A percentile compares a stretch with the other conserved stretches of the same genome.
Evolutionary conservation across 2,113 vertebrate species (phyloP).

Genomic region (Empidonax traillii): DNA sequence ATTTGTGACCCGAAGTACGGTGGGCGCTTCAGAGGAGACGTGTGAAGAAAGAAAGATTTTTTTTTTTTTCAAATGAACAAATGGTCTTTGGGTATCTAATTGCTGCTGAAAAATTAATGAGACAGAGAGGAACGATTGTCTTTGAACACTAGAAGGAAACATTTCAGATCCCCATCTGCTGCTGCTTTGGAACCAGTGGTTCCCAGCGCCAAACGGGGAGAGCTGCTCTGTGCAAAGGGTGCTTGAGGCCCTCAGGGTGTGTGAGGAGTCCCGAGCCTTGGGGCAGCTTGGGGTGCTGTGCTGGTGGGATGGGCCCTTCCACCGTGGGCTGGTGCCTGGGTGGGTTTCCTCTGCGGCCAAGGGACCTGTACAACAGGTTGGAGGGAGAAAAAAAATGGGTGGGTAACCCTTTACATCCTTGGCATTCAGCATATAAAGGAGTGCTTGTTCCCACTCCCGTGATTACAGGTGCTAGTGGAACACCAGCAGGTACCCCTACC

Average conservation of each 20-base stretch:
- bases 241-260: background rate
- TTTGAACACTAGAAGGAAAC: background rate
- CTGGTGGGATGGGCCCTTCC: background rate
- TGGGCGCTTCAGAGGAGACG: background rate
- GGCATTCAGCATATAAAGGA: fast-evolving
- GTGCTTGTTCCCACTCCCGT: fast-evolving
- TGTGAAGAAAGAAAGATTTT: background rate
- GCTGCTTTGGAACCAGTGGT: background rate
- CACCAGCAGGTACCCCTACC: fast-evolving
- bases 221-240: background rate
- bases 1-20: fast-evolving
- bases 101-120: constrained; percentile 31
- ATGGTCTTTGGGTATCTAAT: background rate
- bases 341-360: background rate
- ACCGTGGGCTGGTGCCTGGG: fast-evolving
- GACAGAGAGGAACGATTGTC: background rate
- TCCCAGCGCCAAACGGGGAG: fast-evolving
- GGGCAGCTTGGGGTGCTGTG: background rate
- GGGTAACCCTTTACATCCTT: too few species aligned
- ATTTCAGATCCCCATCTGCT: background rate
- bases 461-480: background rate
- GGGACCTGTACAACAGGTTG: fast-evolving
- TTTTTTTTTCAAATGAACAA: background rate
- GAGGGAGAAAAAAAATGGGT: fast-evolving
- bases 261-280: background rate